phyloP scores from a whole-genome alignment of 2,888 invertebrate species.

The Dichetophora obliterata region DNA sequence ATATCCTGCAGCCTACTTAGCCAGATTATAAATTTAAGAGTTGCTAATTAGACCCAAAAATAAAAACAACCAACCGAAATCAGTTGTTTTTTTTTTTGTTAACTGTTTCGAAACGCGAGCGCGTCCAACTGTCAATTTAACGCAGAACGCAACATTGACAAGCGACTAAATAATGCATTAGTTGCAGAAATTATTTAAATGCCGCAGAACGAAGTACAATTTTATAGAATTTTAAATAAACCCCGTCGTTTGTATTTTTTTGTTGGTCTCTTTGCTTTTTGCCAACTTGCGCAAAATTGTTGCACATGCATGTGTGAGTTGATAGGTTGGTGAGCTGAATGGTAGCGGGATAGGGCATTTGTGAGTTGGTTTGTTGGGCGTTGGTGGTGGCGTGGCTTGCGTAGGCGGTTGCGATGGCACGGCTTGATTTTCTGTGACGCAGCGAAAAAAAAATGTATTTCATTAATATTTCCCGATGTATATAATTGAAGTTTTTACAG shows the following conservation, averaged over 20 bases:
- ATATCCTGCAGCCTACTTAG: slow-evolving; percentile 16
- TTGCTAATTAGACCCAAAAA: slow-evolving; percentile 23
- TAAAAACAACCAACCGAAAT: slow-evolving; percentile 16
- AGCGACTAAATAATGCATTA: slow-evolving; percentile 26
- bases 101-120: neutral
- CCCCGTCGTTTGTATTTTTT: neutral
- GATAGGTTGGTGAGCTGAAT: neutral
- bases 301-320: neutral
- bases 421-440: neutral
- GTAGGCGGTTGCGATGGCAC: neutral
- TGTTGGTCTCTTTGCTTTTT: neutral
- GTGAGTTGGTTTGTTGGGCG: neutral
- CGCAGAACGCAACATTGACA: slow-evolving; percentile 23
- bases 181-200: slow-evolving; percentile 31
- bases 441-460: slow-evolving; percentile 14
- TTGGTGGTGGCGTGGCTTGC: neutral
- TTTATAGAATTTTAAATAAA: neutral
- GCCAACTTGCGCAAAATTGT: neutral
- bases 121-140: slow-evolving; percentile 25
- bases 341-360: neutral
- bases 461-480: slow-evolving; percentile 25
- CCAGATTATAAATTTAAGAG: slow-evolving; percentile 34
- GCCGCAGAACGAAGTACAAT: neutral
- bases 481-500: slow-evolving; percentile 32
- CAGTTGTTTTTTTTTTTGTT: neutral